Percentiles rank a stretch among this genome's conserved stretches.
Evolutionary conservation across 1,140 invertebrate genomes (phyloP).

Genomic region (Stenopsyche tienmushanensis): DNA sequence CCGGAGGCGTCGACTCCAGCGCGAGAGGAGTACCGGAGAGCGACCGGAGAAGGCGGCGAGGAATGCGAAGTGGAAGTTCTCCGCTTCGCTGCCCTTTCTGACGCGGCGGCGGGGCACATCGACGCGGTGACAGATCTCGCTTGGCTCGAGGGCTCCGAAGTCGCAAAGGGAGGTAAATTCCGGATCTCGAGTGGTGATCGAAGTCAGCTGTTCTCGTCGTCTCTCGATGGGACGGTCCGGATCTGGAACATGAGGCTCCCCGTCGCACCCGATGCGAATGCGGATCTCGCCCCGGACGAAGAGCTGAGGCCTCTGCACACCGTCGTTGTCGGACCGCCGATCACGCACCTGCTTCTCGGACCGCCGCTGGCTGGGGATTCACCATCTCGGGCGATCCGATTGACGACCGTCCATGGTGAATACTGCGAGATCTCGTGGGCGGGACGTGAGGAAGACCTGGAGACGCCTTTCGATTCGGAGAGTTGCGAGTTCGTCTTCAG

Average conservation of each 20-base stretch:
- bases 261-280: no score
- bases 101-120: constrained; percentile 62
- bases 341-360: no score
- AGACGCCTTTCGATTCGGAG: constrained; percentile 58
- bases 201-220: no score
- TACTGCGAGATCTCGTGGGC: constrained; percentile 59
- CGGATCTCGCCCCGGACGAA: no score
- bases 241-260: constrained; percentile 76
- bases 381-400: constrained; percentile 46
- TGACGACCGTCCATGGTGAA: constrained; percentile 55
- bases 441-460: constrained; percentile 62
- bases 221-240: constrained; percentile 65
- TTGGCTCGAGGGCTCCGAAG: constrained; percentile 64
- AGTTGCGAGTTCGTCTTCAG: constrained; percentile 50
- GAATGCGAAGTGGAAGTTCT: constrained; percentile 58
- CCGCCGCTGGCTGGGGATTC: no score
- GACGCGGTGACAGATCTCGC: constrained; percentile 62
- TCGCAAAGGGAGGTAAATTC: constrained; percentile 62
- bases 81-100: constrained; percentile 61
- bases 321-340: no score
- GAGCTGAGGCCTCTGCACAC: no score
- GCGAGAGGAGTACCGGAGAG: constrained; percentile 61
- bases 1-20: constrained; percentile 62
- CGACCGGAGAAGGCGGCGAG: constrained; percentile 61
- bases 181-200: constrained; percentile 45